Conservation (phyloP, 1,140 invertebrate genomes). For the Drosophila oshimai region DNA sequence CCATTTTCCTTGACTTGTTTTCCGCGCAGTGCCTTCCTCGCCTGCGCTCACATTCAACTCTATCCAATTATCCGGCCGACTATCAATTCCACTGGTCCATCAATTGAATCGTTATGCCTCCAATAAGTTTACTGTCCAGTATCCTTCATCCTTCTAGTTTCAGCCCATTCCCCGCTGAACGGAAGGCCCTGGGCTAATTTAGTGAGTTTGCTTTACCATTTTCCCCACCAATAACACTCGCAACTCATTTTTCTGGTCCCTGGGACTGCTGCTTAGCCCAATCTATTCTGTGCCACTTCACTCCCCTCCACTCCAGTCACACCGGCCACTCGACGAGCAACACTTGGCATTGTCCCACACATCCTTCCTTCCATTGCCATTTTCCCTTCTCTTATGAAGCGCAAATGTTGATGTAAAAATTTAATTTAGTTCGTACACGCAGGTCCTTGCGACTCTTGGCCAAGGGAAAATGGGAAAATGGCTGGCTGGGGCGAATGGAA, state of each 20-base stretch:
- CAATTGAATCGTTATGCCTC: conserved; percentile 51
- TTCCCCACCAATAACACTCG: conserved; percentile 42
- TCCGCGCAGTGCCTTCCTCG: not conserved
- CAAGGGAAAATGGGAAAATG: conserved; percentile 5
- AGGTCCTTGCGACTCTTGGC: conserved; percentile 14
- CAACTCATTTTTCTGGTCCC: conserved; percentile 45
- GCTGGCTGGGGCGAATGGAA: conserved; percentile 38
- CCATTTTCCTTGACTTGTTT: not conserved
- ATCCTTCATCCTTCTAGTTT: conserved; percentile 27
- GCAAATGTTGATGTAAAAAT: conserved; percentile 80
- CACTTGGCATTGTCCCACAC: conserved; percentile 44
- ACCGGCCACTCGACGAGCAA: conserved; percentile 40
- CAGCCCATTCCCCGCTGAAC: not conserved
- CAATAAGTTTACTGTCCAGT: conserved; percentile 43
- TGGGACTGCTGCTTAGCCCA: conserved; percentile 38
- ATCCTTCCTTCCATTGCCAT: conserved; percentile 1
- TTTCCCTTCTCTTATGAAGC: conserved; percentile 67
- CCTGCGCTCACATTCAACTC: not conserved
- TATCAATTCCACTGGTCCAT: conserved; percentile 34
- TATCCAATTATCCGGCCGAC: conserved; percentile 35
- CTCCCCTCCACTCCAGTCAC: conserved; percentile 43
- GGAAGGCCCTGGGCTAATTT: conserved; percentile 44
- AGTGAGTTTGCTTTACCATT: conserved; percentile 49
- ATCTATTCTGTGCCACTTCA: too few relatives aligned
- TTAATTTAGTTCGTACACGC: conserved; percentile 77